Evolutionary conservation across 2,888 invertebrate species (phyloP).

Genomic region (Leucophora obtusa): DNA sequence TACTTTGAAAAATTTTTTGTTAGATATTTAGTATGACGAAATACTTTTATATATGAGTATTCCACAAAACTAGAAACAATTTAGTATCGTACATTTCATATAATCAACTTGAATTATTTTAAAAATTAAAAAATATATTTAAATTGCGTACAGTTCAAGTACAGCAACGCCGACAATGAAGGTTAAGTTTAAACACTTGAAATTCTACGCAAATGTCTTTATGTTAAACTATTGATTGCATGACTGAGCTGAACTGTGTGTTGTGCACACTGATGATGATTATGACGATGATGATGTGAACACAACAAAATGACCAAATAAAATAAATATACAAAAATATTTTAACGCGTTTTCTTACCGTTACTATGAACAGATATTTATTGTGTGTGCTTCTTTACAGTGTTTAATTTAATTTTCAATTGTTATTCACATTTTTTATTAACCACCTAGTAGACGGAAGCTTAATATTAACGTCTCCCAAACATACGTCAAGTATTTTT

Average conservation of each 20-base stretch:
- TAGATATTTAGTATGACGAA: neutral
- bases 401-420: slow-evolving; percentile 26
- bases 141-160: slow-evolving; percentile 58
- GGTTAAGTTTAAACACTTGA: slow-evolving; percentile 63
- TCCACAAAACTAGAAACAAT: neutral
- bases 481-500: neutral
- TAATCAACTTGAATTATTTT: slow-evolving; percentile 18
- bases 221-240: slow-evolving; percentile 5
- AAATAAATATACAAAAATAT: slow-evolving; percentile 31
- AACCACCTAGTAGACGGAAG: slow-evolving; percentile 17
- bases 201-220: slow-evolving; percentile 59
- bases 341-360: slow-evolving; percentile 15
- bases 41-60: neutral
- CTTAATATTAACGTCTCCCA: slow-evolving; percentile 3
- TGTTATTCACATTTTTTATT: slow-evolving; percentile 24
- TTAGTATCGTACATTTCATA: neutral
- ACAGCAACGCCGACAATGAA: slow-evolving; percentile 47
- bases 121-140: slow-evolving; percentile 15
- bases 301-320: slow-evolving; percentile 26
- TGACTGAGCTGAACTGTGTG: neutral
- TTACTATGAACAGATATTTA: neutral
- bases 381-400: neutral
- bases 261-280: neutral
- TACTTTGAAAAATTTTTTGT: too few relatives aligned
- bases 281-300: slow-evolving; percentile 3